A percentile compares a stretch with the other conserved stretches of the same genome.
Conservation (phyloP, 2,888 invertebrate species). For the Sesia apiformis region DNA sequence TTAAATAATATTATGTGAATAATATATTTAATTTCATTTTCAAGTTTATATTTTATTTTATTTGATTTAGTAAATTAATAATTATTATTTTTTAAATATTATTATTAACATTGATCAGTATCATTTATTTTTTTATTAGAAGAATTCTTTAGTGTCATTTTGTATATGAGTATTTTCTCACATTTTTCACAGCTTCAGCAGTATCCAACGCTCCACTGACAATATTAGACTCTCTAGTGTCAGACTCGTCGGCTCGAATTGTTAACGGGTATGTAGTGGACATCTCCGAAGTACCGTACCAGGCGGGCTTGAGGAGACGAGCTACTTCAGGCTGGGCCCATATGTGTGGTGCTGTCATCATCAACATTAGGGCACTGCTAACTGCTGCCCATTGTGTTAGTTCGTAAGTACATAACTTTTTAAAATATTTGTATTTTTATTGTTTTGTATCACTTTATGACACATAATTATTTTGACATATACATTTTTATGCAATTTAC, state of each 20-base stretch:
- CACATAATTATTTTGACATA: too few relatives aligned
- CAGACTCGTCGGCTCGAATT: slow-evolving; percentile 29
- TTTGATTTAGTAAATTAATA: too few relatives aligned
- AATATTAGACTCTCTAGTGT: background rate
- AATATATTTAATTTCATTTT: too few relatives aligned
- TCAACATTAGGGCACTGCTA: slow-evolving; percentile 33
- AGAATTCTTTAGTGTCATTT: too few relatives aligned
- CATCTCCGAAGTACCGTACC: slow-evolving; percentile 56
- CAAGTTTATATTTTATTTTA: too few relatives aligned
- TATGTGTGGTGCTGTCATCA: slow-evolving; percentile 52
- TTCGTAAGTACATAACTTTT: slow-evolving; percentile 24
- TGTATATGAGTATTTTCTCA: background rate
- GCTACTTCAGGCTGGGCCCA: slow-evolving; percentile 38
- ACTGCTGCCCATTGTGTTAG: slow-evolving; percentile 59
- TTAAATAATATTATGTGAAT: too few relatives aligned
- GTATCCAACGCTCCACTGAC: background rate
- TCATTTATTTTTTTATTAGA: too few relatives aligned
- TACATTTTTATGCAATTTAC: too few relatives aligned
- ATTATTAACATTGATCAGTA: too few relatives aligned
- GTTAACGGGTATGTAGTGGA: slow-evolving; percentile 60
- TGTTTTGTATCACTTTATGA: too few relatives aligned
- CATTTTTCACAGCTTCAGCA: background rate
- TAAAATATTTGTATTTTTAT: too few relatives aligned
- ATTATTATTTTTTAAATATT: too few relatives aligned
- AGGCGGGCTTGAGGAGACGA: slow-evolving; percentile 39